These are phyloP conservation scores for Buathra laborator DNA, from an alignment of 2,888 invertebrate species.

Conservation along the genomic window DNA sequence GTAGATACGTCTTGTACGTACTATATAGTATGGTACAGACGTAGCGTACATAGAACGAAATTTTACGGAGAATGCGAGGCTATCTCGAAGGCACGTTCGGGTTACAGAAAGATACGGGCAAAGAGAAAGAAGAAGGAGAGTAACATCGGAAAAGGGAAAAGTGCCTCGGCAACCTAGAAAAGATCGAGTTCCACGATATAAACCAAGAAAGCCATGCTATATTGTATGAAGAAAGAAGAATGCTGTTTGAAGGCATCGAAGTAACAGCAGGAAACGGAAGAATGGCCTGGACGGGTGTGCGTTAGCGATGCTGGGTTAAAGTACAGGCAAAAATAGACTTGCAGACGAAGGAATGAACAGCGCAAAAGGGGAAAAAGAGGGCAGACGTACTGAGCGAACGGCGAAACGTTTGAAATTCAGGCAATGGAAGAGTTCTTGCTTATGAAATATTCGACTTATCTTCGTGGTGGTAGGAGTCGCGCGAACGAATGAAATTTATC, in stretches of 20 bases:
- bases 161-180: conserved; percentile 5
- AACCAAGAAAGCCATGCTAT: conserved; percentile 27
- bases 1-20: conserved; percentile 59
- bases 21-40: conserved; percentile 14
- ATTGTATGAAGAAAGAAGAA: conserved; percentile 28
- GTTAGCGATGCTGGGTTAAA: conserved; percentile 23
- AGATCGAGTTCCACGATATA: conserved; percentile 19
- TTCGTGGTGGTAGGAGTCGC: conserved; percentile 49
- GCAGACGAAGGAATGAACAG: conserved; percentile 8
- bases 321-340: conserved; percentile 35
- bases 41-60: conserved; percentile 35
- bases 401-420: conserved; percentile 75
- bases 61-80: conserved; percentile 39
- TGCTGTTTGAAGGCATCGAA: conserved; percentile 48
- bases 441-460: conserved; percentile 80
- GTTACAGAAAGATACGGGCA: conserved; percentile 52
- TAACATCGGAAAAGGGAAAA: conserved; percentile 10
- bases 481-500: conserved; percentile 69
- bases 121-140: conserved; percentile 10
- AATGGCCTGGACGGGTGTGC: conserved; percentile 3
- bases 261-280: conserved; percentile 45
- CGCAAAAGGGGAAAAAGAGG: conserved; percentile 36
- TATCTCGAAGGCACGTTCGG: conserved; percentile 49
- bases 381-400: conserved; percentile 16
- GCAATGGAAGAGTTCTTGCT: conserved; percentile 72